phyloP scores from a whole-genome alignment of 1,140 invertebrate genomes.

The Hylaeus volcanicus region DNA sequence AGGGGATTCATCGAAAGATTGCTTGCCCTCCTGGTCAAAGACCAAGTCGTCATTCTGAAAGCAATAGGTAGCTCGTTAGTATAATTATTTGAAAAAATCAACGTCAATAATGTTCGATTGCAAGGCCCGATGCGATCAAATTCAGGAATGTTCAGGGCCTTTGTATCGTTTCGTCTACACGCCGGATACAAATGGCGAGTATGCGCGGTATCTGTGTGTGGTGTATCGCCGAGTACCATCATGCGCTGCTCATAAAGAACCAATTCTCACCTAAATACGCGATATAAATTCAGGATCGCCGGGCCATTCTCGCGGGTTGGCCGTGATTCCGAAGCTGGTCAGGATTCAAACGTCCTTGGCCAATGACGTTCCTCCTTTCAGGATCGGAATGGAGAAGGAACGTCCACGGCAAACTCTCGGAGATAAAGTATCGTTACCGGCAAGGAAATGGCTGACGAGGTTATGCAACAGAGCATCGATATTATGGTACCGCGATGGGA shows the following conservation, averaged over 20 bases:
- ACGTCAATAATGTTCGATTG: neutral
- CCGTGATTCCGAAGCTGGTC: slow-evolving; percentile 69
- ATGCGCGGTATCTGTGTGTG: slow-evolving; percentile 25
- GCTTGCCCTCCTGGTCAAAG: slow-evolving; percentile 69
- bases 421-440: slow-evolving; percentile 60
- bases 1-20: slow-evolving; percentile 49
- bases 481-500: slow-evolving; percentile 12
- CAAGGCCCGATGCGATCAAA: no score
- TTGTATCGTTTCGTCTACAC: neutral
- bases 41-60: slow-evolving; percentile 77
- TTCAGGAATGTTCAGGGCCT: no score
- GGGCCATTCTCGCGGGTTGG: slow-evolving; percentile 67
- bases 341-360: slow-evolving; percentile 61
- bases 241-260: slow-evolving; percentile 78
- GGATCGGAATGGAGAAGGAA: slow-evolving; percentile 25
- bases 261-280: slow-evolving; percentile 79
- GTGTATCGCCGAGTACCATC: slow-evolving; percentile 71
- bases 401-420: neutral
- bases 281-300: slow-evolving; percentile 79
- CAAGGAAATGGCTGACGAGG: slow-evolving; percentile 31
- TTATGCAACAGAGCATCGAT: slow-evolving; percentile 48
- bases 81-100: no score
- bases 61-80: neutral
- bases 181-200: neutral
- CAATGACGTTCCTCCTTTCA: slow-evolving; percentile 58